These are phyloP conservation scores for Microtus richardsoni DNA, from an alignment of 2,113 vertebrate genomes.

Conservation along the genomic window DNA sequence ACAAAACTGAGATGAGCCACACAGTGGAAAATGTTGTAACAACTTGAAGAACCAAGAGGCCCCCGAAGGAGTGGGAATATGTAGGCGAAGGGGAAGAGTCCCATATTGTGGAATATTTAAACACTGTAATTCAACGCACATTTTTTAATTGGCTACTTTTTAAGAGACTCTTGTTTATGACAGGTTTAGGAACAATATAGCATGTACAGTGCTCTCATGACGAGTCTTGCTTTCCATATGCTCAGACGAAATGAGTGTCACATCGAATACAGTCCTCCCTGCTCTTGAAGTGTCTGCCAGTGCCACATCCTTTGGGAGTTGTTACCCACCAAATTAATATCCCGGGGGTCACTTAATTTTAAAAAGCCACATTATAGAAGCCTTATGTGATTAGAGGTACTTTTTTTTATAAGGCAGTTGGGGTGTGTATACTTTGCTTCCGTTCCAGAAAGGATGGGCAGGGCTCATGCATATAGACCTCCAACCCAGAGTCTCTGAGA, in stretches of 20 bases:
- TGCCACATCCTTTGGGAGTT: conserved; percentile 75
- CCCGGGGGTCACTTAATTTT: conserved; percentile 83
- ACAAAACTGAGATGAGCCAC: conserved; percentile 80
- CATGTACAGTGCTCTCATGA: conserved; percentile 83
- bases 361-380: conserved; percentile 79
- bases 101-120: conserved; percentile 84
- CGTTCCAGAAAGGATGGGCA: conserved; percentile 63
- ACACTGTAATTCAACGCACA: conserved; percentile 84
- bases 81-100: not conserved
- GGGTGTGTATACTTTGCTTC: conserved; percentile 53
- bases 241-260: conserved; percentile 84
- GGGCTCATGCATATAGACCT: conserved; percentile 69
- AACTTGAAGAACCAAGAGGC: conserved; percentile 78
- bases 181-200: conserved; percentile 85
- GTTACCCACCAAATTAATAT: conserved; percentile 85
- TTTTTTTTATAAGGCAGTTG: conserved; percentile 72
- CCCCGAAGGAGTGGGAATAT: conserved; percentile 62
- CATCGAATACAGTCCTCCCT: conserved; percentile 75
- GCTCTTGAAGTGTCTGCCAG: conserved; percentile 80
- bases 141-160: conserved; percentile 85
- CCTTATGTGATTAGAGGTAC: conserved; percentile 76
- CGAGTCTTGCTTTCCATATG: conserved; percentile 86
- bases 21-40: conserved; percentile 83
- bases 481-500: conserved; percentile 68
- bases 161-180: conserved; percentile 84